A percentile compares a stretch with the other conserved stretches of the same genome.
Evolutionary conservation across 2,888 invertebrate genomes (phyloP).

Genomic region (Teleiodes luculella): DNA sequence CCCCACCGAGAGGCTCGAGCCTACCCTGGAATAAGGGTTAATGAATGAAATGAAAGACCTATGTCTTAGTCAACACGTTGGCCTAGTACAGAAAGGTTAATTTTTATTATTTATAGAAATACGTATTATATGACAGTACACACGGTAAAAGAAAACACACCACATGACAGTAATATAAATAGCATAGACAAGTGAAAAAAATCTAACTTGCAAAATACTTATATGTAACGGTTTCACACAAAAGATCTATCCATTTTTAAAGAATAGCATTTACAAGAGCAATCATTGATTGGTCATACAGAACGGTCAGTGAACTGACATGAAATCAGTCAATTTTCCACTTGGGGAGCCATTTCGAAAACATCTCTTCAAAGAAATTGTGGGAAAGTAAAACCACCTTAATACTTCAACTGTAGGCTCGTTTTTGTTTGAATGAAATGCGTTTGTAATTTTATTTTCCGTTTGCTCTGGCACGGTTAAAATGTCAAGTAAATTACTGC

Average conservation of each 20-base stretch:
- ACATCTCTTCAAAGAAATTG: constrained; percentile 45
- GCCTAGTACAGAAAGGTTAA: no score
- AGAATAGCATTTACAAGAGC: constrained; percentile 31
- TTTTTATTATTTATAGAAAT: no score
- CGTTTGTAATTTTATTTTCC: constrained; percentile 29
- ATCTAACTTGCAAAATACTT: background rate
- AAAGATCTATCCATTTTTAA: constrained; percentile 16
- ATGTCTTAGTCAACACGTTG: no score
- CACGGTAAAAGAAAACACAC: no score
- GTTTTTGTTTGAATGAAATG: constrained; percentile 15
- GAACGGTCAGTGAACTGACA: constrained; percentile 60
- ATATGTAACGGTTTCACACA: constrained; percentile 11
- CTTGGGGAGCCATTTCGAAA: constrained; percentile 59
- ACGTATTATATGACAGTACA: no score
- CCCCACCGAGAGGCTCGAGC: no score
- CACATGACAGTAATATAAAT: no score
- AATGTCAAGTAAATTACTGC: constrained; percentile 6
- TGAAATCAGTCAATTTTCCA: constrained; percentile 70
- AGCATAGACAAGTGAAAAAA: no score
- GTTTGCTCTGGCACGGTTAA: constrained; percentile 36
- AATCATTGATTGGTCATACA: constrained; percentile 59
- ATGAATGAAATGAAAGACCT: no score
- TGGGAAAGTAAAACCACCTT: background rate
- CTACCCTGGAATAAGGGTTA: no score
- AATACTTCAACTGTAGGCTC: background rate